Conservation (phyloP, 2,797 vertebrate genomes). For the Megaceryle alcyon region DNA sequence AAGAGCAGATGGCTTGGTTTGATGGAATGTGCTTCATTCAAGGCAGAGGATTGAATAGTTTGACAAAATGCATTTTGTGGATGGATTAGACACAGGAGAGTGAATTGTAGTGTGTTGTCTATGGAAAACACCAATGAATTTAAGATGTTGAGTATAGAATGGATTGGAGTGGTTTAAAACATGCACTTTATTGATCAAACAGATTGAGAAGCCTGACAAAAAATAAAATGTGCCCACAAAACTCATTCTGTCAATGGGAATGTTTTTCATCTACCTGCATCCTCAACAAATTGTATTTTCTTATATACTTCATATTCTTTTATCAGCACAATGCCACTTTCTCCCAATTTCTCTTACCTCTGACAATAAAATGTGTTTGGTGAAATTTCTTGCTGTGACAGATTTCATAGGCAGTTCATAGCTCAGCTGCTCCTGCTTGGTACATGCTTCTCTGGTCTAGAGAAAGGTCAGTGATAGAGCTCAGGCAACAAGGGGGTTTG, state of each 20-base stretch:
- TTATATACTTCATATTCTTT: conserved; percentile 8
- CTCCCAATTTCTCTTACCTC: neutral
- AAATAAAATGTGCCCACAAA: conserved; percentile 11
- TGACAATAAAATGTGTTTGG: neutral
- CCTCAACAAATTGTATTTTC: conserved; percentile 32
- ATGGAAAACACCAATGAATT: conserved; percentile 8
- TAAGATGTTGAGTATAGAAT: neutral
- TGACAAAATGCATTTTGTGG: conserved; percentile 52
- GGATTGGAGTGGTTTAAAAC: conserved; percentile 43
- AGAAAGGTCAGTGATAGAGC: neutral
- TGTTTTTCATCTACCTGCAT: conserved; percentile 44
- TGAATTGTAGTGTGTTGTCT: conserved; percentile 34
- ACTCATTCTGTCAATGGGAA: conserved; percentile 9
- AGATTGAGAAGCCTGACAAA: conserved; percentile 47
- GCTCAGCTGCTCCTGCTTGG: neutral
- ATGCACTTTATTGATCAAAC: conserved; percentile 52
- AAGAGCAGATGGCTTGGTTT: conserved; percentile 31
- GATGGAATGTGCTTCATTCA: conserved; percentile 40
- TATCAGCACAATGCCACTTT: conserved; percentile 28
- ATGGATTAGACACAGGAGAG: conserved; percentile 27
- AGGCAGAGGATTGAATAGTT: conserved; percentile 18
- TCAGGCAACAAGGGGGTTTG: neutral
- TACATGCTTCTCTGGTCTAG: neutral
- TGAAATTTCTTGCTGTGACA: neutral
- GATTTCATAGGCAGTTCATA: neutral